Conservation (phyloP, 2,888 invertebrate genomes). For the Thecocarcelia acutangulata region DNA sequence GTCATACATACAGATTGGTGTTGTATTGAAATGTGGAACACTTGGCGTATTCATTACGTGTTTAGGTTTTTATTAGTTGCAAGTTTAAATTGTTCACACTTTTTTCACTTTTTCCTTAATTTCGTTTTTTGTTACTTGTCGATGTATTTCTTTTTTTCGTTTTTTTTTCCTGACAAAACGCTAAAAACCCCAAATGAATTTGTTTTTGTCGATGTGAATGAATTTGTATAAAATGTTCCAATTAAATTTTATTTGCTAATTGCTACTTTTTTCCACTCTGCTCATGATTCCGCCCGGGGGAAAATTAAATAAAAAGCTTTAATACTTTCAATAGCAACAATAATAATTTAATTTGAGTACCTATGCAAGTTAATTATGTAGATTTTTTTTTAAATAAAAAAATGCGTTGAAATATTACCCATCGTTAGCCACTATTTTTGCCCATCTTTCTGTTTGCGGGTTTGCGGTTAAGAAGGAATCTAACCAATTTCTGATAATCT, state of each 20-base stretch:
- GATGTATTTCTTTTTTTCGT: not conserved
- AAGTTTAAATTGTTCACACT: slow-evolving; percentile 68
- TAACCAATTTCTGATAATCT: no score
- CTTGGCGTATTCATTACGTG: slow-evolving; percentile 67
- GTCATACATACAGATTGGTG: slow-evolving; percentile 37
- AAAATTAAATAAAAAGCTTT: not conserved
- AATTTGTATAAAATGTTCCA: slow-evolving; percentile 52
- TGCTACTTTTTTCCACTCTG: slow-evolving; percentile 17
- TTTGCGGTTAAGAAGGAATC: no score
- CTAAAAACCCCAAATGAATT: slow-evolving; percentile 31
- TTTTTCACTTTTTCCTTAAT: slow-evolving; percentile 48
- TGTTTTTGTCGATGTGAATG: slow-evolving; percentile 21
- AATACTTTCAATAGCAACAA: no score
- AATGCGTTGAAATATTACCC: no score
- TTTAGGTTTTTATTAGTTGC: slow-evolving; percentile 67
- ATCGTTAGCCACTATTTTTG: no score
- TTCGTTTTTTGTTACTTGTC: not conserved
- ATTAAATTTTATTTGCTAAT: slow-evolving; percentile 63
- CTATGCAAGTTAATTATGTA: no score
- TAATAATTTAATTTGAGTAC: no score
- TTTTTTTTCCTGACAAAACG: slow-evolving; percentile 4
- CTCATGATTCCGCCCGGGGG: slow-evolving; percentile 11
- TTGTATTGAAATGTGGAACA: slow-evolving; percentile 67
- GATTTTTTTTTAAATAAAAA: no score
- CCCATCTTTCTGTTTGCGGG: no score